Conservation (phyloP, 2,113 vertebrate genomes). For the Calidris pygmaea region DNA sequence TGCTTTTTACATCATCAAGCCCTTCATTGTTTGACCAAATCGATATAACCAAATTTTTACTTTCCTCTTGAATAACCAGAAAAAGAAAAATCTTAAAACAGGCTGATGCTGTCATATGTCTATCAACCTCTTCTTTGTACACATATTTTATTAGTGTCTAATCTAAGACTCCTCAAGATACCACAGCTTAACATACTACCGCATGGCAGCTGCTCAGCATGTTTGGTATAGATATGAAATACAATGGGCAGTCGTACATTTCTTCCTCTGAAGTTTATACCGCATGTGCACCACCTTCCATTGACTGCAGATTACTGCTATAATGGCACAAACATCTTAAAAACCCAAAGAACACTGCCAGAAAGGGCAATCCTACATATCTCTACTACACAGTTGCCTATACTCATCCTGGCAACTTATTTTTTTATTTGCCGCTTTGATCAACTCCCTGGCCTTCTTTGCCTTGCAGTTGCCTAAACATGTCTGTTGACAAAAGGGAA, state of each 20-base stretch:
- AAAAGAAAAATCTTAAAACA: neutral
- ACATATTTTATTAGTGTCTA: neutral
- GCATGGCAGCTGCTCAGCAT: neutral
- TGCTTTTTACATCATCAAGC: neutral
- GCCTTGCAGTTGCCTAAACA: neutral
- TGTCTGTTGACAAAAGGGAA: neutral
- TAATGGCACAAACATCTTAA: neutral
- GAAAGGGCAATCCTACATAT: neutral
- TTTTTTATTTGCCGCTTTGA: neutral
- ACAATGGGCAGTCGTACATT: neutral
- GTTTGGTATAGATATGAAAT: neutral
- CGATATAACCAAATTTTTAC: neutral
- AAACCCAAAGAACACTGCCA: neutral
- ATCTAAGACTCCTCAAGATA: neutral
- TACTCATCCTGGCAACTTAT: neutral
- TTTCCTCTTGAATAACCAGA: neutral
- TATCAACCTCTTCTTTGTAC: neutral
- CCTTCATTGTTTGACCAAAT: neutral
- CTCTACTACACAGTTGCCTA: neutral
- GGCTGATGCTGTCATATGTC: neutral
- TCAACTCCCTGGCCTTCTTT: neutral
- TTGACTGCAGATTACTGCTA: neutral
- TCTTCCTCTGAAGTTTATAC: neutral
- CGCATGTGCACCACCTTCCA: neutral
- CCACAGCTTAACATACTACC: neutral